Percentiles rank a stretch among this genome's conserved stretches.
Conservation (phyloP, 2,113 vertebrate genomes). For the Lophura nycthemera region DNA sequence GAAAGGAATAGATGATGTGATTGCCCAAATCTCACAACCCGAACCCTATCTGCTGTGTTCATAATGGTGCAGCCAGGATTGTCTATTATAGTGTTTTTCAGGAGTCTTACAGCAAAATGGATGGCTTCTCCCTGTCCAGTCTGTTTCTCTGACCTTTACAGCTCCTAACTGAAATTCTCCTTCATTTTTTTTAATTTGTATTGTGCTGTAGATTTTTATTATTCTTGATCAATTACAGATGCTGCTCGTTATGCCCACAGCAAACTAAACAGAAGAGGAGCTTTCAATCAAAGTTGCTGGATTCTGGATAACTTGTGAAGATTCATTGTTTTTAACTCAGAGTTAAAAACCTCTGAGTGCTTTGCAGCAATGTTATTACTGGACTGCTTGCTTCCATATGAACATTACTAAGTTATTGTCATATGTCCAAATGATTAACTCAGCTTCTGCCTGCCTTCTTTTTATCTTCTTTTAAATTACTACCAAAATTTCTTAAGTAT, state of each 20-base stretch:
- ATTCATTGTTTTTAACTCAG: not conserved
- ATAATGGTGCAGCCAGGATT: not conserved
- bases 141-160: not conserved
- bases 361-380: conserved; percentile 14
- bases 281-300: conserved; percentile 4
- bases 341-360: not conserved
- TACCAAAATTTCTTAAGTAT: not conserved
- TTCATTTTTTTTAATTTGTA: not conserved
- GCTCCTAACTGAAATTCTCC: not conserved
- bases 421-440: conserved; percentile 19
- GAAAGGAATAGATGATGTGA: not conserved
- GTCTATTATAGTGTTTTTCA: not conserved
- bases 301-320: not conserved
- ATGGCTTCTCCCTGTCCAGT: not conserved
- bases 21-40: not conserved
- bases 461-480: not conserved
- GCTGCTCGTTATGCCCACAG: not conserved
- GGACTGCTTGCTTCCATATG: not conserved
- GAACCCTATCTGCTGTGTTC: not conserved
- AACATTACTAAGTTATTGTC: conserved; percentile 30
- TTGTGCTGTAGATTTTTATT: not conserved
- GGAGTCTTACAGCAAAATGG: not conserved
- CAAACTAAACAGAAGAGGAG: not conserved
- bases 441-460: not conserved
- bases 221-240: not conserved